phyloP scores from a whole-genome alignment of 2,113 vertebrate genomes.

The Formicarius rufipectus region DNA sequence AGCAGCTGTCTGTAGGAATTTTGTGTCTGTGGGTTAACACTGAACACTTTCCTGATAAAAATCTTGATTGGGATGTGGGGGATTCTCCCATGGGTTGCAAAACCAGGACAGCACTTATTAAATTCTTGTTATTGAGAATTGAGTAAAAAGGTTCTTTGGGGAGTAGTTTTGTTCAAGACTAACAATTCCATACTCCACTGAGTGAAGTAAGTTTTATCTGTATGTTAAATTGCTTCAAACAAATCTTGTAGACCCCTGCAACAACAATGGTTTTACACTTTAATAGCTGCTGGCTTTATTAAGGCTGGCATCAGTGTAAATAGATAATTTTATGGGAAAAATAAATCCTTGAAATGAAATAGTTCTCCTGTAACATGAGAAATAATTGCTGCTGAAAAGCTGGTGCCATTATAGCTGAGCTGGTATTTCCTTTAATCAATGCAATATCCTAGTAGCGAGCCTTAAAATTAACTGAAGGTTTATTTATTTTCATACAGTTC shows the following conservation, averaged over 20 bases:
- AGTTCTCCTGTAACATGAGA: neutral
- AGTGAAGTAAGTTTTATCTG: constrained; percentile 1
- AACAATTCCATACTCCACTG: neutral
- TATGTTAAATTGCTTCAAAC: constrained; percentile 5
- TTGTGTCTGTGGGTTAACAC: neutral
- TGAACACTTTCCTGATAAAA: neutral
- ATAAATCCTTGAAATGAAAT: constrained; percentile 29
- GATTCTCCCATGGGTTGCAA: neutral
- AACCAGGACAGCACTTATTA: constrained; percentile 11
- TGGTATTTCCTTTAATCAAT: neutral
- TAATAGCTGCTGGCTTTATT: constrained; percentile 32
- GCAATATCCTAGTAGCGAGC: neutral
- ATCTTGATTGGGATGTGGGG: neutral
- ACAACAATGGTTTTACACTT: constrained; percentile 5
- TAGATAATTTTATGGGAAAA: constrained; percentile 2
- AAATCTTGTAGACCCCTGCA: neutral
- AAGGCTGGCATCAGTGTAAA: neutral
- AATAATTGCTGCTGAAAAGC: neutral
- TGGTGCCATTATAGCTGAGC: neutral
- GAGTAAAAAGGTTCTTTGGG: neutral
- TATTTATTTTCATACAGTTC: neutral
- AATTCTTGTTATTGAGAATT: neutral
- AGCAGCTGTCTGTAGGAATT: neutral
- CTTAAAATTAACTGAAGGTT: neutral
- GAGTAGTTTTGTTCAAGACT: neutral